Conservation (phyloP, 2,888 invertebrate genomes). For the Cephus runcator region DNA sequence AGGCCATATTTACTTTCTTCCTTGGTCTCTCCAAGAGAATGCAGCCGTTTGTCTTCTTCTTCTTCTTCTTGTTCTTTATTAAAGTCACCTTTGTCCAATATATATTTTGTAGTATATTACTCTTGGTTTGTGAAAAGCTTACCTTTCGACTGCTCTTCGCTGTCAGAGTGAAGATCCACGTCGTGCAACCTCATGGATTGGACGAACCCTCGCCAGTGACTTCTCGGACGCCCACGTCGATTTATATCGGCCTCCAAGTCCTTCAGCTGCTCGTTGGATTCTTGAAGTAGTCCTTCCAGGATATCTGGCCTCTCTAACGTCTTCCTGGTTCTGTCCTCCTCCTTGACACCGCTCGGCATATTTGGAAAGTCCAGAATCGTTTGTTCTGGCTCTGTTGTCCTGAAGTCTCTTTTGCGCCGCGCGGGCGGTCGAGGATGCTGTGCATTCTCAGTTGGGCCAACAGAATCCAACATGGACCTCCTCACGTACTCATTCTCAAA, state of each 20-base stretch:
- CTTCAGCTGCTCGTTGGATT: constrained; percentile 50
- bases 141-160: constrained; percentile 56
- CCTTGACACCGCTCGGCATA: background rate
- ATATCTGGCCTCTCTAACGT: constrained; percentile 51
- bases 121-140: constrained; percentile 17
- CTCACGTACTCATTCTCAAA: constrained; percentile 26
- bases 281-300: constrained; percentile 52
- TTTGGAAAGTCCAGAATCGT: too few species aligned
- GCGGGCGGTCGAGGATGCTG: constrained; percentile 25
- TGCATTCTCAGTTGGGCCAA: background rate
- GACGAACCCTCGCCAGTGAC: constrained; percentile 54
- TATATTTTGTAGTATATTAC: too few species aligned
- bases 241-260: constrained; percentile 45
- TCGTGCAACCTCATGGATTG: constrained; percentile 56
- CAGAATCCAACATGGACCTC: constrained; percentile 30
- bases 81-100: too few species aligned
- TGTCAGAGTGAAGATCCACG: constrained; percentile 54
- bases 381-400: constrained; percentile 6
- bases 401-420: constrained; percentile 25
- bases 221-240: constrained; percentile 43
- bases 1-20: too few species aligned
- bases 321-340: background rate
- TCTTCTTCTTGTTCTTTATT: too few species aligned
- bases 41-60: too few species aligned
- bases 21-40: too few species aligned